Base-by-base conservation (phyloP, 2,113 vertebrate species). In the Microcebus ravelobensis region DNA sequence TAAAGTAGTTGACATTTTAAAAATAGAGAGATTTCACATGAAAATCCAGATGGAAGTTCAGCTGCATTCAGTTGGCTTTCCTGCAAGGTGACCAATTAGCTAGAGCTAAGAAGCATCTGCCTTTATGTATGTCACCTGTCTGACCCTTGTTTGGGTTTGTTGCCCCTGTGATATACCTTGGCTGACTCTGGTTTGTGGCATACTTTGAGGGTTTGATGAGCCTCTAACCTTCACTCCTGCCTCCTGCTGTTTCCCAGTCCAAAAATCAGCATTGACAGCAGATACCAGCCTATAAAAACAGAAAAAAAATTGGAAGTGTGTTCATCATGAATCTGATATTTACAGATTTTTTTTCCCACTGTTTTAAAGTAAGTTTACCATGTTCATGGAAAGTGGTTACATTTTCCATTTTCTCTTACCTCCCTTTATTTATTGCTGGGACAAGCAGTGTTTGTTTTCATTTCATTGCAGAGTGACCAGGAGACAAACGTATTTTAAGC, bases 401-500 rank as follows among this genome's bases (percentile, higher is more conserved):
- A 48, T 79, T 73, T 68, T 18, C 25, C 15, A 6, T 90, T 55
- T 93, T 90, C 57, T 83, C 5, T 65, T 21, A 18, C 65, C 20
- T 71, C 6, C 31, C 31, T 65, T 61, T 61, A 29, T 71, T 65
- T 91, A n/a, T 68, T 59, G 20, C 29, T 13, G 52, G 12, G 77
- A 81, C 23, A 63, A 67, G 73, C 57, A 88, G 11, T 52, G 39
- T 83, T 86, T 57, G 67, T 71, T 92, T 89, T 65, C 31, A 74
- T 90, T 92, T 92, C 52, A 59, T 73, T 88, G 67, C 23, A 59
- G 48, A 83, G 42, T 94, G 36, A 25, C 81, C 27, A 57, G 36
- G 61, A 86, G 59, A 79, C 42, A 84, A 84, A 68, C 8, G 85
- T 84, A 82, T 79, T 86, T 93, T 92, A 87, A 93, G 48, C 48